A percentile compares a stretch with the other conserved stretches of the same genome.
phyloP scores from a whole-genome alignment of 2,113 vertebrate species.

The Gymnobelideus leadbeateri region DNA sequence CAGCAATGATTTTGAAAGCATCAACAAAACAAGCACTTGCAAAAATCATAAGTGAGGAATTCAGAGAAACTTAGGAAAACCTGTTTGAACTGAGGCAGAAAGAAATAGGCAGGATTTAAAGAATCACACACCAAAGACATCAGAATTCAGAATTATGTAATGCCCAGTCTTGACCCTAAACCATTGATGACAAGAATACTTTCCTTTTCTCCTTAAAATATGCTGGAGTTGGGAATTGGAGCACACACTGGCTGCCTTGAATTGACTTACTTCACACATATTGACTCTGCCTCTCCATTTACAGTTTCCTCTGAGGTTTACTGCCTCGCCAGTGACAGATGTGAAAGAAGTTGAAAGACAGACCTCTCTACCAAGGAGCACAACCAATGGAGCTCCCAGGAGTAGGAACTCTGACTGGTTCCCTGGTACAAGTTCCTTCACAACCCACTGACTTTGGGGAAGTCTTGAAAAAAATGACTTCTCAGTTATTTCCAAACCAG shows the following conservation, averaged over 20 bases:
- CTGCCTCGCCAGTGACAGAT: not conserved
- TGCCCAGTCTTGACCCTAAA: not conserved
- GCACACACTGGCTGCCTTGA: not conserved
- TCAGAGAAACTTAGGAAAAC: not conserved
- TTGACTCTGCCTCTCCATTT: not conserved
- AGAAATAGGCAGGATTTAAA: not conserved
- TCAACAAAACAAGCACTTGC: not conserved
- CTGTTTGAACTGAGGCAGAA: not conserved
- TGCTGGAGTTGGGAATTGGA: not conserved
- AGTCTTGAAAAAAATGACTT: not conserved
- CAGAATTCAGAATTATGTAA: not conserved
- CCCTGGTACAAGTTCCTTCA: not conserved
- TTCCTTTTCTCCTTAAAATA: not conserved
- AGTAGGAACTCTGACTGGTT: not conserved
- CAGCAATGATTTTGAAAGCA: not conserved
- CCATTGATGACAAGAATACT: not conserved
- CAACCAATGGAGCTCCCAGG: not conserved
- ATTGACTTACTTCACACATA: not conserved
- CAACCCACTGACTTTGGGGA: not conserved
- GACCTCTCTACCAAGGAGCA: not conserved
- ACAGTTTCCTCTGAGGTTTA: not conserved
- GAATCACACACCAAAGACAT: not conserved
- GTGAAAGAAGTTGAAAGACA: not conserved
- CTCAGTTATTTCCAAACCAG: not conserved
- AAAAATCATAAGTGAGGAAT: not conserved